Conservation (phyloP, 2,113 vertebrate species). For the Tenrec ecaudatus region DNA sequence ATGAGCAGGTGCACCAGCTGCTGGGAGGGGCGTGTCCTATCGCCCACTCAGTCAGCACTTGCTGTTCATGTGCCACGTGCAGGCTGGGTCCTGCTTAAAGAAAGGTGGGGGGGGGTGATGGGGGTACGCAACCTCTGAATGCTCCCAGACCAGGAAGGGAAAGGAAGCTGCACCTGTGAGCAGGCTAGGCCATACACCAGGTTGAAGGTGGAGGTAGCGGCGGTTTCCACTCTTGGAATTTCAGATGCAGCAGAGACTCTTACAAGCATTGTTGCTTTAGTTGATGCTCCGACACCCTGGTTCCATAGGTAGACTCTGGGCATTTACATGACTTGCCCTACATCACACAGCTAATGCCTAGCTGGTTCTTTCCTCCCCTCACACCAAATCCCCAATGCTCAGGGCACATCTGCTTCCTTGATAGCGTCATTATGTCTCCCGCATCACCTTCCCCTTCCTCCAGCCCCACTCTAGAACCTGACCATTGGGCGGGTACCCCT, state of each 20-base stretch:
- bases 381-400: neutral
- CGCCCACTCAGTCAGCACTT: neutral
- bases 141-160: neutral
- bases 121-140: neutral
- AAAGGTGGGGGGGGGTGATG: too few species aligned
- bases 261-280: fast-evolving
- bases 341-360: neutral
- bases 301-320: neutral
- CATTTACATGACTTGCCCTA: neutral
- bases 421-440: neutral
- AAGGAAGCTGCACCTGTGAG: neutral
- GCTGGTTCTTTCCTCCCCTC: neutral
- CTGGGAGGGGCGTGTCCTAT: neutral
- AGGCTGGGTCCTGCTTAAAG: neutral
- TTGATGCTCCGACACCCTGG: neutral
- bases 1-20: neutral
- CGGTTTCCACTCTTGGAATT: neutral
- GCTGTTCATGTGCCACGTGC: neutral
- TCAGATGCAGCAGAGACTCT: neutral
- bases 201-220: too few species aligned
- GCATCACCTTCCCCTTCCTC: neutral
- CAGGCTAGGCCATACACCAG: too few species aligned
- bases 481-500: neutral
- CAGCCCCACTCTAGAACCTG: neutral
- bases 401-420: neutral